Percentiles rank a stretch among this genome's conserved stretches.
phyloP scores from a whole-genome alignment of 2,113 vertebrate genomes.

The Hippocampus barbouri region DNA sequence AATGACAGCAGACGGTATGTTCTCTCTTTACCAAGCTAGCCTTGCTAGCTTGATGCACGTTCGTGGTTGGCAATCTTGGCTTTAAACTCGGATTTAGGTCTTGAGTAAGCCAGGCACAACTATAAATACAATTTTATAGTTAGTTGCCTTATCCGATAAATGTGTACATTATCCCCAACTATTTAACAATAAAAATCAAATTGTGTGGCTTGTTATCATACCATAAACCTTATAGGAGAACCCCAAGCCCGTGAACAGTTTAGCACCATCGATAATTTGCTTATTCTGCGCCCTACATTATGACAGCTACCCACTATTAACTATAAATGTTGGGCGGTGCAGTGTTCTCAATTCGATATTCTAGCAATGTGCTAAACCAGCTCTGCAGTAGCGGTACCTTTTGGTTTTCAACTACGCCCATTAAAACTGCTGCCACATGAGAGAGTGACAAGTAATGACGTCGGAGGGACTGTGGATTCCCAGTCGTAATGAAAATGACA shows the following conservation, averaged over 20 bases:
- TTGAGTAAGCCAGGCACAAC: neutral
- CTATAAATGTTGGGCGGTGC: neutral
- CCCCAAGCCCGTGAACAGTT: neutral
- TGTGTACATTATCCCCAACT: neutral
- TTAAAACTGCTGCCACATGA: neutral
- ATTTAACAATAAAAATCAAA: neutral
- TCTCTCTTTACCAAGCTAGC: slow-evolving; percentile 47
- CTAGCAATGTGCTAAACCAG: neutral
- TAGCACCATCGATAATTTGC: neutral
- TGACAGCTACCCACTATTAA: too few relatives aligned
- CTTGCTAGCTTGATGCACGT: slow-evolving; percentile 46
- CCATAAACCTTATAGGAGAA: neutral
- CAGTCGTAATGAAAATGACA: neutral
- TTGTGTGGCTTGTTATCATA: neutral
- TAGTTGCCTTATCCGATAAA: neutral
- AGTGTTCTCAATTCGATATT: neutral
- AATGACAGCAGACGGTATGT: slow-evolving; percentile 64
- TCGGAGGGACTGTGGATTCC: neutral
- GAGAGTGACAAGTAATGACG: neutral
- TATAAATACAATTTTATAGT: neutral
- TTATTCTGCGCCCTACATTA: neutral
- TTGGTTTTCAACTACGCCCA: neutral
- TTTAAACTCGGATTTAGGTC: slow-evolving; percentile 22
- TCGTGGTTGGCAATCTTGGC: slow-evolving; percentile 32
- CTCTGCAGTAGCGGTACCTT: neutral